Base-by-base conservation (phyloP, 2,888 invertebrate species). In the Sthenelais limicola region DNA sequence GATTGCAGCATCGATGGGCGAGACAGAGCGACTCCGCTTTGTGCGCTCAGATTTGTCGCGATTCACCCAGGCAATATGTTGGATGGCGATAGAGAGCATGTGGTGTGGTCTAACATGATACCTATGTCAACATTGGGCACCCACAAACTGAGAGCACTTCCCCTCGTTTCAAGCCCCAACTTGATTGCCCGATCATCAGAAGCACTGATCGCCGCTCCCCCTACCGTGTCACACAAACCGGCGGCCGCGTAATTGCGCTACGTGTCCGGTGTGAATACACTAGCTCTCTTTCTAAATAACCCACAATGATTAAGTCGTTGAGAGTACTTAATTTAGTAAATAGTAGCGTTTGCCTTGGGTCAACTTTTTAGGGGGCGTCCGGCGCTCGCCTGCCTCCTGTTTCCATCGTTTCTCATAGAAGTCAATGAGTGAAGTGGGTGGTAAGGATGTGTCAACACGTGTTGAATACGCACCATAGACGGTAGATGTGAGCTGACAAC, bases 311-410 rank as follows among this genome's bases (percentile, higher is more conserved):
- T 62, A 62, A 62, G 62, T 62, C 62, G 62, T 62, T 62, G 62
- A 35, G 62, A 62, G 62, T 62, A 38, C 62, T 62, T 62, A 62
- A 62, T 62, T 62, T 62, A 43, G 62, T 62, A 62, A 62, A 62
- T 62, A 62, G 35, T 43, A 15, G 38, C 43, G 62, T 62, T 21
- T 62, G 62, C 24, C 5, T 12, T 26, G n/a, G 62, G 38, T 38
- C 62, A 62, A 62, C 38, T 62, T 62, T 62, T 38, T 62, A 62
- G 38, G 62, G 7, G 51, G 51, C 51, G 7, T n/a, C 56, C 30
- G 7, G 24, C 38, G n/a, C 26, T n/a, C 35, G 38, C 24, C 62
- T 24, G 5, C 18, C 38, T 12, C 33, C 33, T 38, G 3, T 9
- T 5, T 38, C 58, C 33, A 3, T n/a, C n/a, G n/a, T n/a, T n/a